Conservation (phyloP, 2,888 invertebrate species). For the Clepsis dumicolana region DNA sequence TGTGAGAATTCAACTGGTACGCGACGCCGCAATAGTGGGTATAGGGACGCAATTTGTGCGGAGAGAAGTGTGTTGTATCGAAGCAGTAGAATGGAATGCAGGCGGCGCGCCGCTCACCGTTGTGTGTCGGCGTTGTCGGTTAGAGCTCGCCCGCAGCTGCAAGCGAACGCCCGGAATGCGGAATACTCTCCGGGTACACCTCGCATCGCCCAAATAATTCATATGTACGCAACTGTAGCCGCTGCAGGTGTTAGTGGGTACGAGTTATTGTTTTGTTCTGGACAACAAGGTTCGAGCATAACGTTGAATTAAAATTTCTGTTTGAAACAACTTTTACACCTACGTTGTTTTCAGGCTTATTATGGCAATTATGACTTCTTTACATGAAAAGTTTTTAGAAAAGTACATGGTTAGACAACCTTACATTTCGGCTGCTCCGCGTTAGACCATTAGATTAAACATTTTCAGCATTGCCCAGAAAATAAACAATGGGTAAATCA, state of each 20-base stretch:
- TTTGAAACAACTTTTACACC: slow-evolving; percentile 22
- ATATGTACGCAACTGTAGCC: slow-evolving; percentile 53
- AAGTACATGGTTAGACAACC: neutral
- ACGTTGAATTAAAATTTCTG: slow-evolving; percentile 25
- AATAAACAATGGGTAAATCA: too few relatives aligned
- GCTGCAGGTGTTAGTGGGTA: slow-evolving; percentile 46
- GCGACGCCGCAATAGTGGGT: slow-evolving; percentile 47
- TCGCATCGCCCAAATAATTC: slow-evolving; percentile 69
- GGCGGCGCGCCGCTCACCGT: slow-evolving; percentile 64
- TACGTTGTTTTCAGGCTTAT: slow-evolving; percentile 23
- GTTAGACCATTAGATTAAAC: too few relatives aligned
- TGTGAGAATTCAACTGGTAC: slow-evolving; percentile 46
- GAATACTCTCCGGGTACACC: slow-evolving; percentile 69
- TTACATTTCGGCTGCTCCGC: neutral
- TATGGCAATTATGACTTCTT: slow-evolving; percentile 6
- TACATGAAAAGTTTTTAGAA: neutral
- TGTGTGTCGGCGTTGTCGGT: slow-evolving; percentile 67
- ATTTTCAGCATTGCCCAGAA: too few relatives aligned
- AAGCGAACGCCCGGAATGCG: slow-evolving; percentile 71
- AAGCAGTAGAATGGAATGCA: slow-evolving; percentile 73
- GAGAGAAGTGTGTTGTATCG: slow-evolving; percentile 66
- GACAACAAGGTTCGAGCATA: slow-evolving; percentile 27
- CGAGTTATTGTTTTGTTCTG: slow-evolving; percentile 44
- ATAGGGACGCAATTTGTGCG: slow-evolving; percentile 55
- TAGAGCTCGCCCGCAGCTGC: slow-evolving; percentile 65